These are phyloP conservation scores for Saccopteryx leptura DNA, from an alignment of 2,113 vertebrate species.

Conservation along the genomic window DNA sequence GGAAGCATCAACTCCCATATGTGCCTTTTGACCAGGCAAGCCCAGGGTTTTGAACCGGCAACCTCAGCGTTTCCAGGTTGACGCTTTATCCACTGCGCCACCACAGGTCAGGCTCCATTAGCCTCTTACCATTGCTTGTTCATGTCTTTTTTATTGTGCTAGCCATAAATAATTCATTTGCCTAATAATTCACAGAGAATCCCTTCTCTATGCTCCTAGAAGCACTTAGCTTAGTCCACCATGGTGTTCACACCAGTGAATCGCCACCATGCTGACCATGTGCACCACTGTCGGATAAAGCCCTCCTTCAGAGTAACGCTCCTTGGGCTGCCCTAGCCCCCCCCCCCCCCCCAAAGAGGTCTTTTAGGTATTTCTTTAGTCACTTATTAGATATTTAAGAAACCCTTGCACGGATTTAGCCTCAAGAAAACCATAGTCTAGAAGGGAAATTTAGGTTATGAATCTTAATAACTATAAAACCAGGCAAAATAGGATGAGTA, in stretches of 20 bases:
- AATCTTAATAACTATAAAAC: background rate
- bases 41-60: no score
- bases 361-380: background rate
- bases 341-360: background rate
- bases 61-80: no score
- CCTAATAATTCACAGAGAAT: background rate
- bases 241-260: background rate
- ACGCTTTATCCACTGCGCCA: no score
- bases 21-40: no score
- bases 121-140: background rate
- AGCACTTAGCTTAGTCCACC: background rate
- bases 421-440: background rate
- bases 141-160: background rate
- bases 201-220: background rate
- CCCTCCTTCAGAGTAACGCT: background rate
- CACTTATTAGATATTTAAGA: background rate
- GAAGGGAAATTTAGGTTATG: background rate
- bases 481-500: background rate
- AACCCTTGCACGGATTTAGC: background rate
- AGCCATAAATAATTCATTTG: background rate
- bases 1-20: no score
- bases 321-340: background rate
- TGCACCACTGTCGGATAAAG: background rate
- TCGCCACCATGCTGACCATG: background rate
- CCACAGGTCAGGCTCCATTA: background rate